These are phyloP conservation scores for Percopsis omiscomaycus DNA, from an alignment of 2,797 vertebrate genomes.

Conservation along the genomic window DNA sequence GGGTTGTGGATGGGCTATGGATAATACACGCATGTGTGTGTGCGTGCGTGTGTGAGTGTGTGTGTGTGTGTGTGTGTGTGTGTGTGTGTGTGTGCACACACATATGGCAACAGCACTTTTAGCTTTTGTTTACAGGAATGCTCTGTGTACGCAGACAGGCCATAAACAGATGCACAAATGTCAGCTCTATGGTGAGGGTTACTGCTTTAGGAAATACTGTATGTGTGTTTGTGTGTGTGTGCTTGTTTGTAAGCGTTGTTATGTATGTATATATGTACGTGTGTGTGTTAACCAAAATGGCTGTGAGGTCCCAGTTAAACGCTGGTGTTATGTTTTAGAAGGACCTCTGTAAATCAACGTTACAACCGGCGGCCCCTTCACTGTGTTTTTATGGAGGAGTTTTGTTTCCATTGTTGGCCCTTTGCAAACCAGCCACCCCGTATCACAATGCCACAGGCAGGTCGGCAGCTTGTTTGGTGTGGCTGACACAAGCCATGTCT, in stretches of 20 bases:
- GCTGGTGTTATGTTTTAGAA: conserved; percentile 27
- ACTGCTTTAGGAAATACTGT: neutral
- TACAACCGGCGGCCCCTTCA: conserved; percentile 40
- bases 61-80: conserved; percentile 18
- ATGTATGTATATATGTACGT: conserved; percentile 7
- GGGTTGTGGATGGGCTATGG: conserved; percentile 16
- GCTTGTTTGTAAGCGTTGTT: conserved; percentile 8
- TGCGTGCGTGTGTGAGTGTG: conserved; percentile 34
- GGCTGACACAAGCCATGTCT: conserved; percentile 37
- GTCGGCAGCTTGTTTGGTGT: conserved; percentile 44
- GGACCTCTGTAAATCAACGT: conserved; percentile 42
- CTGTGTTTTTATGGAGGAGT: conserved; percentile 45
- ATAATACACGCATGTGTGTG: conserved; percentile 4
- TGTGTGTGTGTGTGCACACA: conserved; percentile 34
- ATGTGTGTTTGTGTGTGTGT: conserved; percentile 4
- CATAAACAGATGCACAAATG: conserved; percentile 54
- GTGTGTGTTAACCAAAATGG: conserved; percentile 25
- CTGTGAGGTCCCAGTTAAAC: conserved; percentile 32
- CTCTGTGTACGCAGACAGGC: conserved; percentile 45
- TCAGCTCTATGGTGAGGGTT: conserved; percentile 33
- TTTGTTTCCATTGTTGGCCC: conserved; percentile 57
- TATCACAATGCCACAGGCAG: conserved; percentile 45
- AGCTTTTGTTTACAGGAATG: conserved; percentile 66
- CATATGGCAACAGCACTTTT: conserved; percentile 51
- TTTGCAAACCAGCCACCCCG: conserved; percentile 47